These are phyloP conservation scores for Amphipoea oculea DNA, from an alignment of 2,888 invertebrate genomes.

Conservation along the genomic window DNA sequence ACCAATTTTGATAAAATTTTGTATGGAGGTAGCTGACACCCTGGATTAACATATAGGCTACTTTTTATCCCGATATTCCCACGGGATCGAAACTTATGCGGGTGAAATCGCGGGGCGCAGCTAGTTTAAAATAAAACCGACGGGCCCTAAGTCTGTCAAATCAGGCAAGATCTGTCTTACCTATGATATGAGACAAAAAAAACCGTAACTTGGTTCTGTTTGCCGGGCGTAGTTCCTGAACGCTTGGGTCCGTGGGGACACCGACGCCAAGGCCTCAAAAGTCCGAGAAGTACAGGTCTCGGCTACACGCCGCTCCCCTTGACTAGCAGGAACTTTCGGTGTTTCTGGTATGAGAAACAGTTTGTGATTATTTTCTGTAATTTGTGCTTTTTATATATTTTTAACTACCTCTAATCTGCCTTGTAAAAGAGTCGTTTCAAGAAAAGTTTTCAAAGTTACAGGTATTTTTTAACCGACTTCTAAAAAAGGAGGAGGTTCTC, in stretches of 20 bases:
- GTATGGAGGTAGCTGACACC: too few species aligned
- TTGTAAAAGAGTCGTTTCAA: constrained; percentile 1
- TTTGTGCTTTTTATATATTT: neutral
- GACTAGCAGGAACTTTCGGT: constrained; percentile 9
- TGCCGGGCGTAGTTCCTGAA: neutral
- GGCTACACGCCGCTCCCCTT: neutral
- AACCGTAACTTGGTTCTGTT: neutral
- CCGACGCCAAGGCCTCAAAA: neutral
- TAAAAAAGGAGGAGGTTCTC: too few species aligned
- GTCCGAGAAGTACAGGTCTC: neutral
- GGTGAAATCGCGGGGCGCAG: too few species aligned
- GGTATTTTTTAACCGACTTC: too few species aligned
- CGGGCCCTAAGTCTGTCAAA: neutral
- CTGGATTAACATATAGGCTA: too few species aligned
- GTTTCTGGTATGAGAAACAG: constrained; percentile 37
- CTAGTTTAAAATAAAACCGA: neutral
- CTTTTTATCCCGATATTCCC: too few species aligned
- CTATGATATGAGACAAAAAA: constrained; percentile 15
- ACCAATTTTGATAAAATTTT: too few species aligned
- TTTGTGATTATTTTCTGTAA: constrained; percentile 27
- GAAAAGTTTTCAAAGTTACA: neutral
- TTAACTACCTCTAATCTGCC: neutral
- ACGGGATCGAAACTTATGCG: too few species aligned
- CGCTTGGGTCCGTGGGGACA: too few species aligned
- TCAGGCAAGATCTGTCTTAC: constrained; percentile 19